Percentiles rank a stretch among this genome's conserved stretches.
Evolutionary conservation across 2,113 vertebrate genomes (phyloP).

Genomic region (Mustela lutreola): DNA sequence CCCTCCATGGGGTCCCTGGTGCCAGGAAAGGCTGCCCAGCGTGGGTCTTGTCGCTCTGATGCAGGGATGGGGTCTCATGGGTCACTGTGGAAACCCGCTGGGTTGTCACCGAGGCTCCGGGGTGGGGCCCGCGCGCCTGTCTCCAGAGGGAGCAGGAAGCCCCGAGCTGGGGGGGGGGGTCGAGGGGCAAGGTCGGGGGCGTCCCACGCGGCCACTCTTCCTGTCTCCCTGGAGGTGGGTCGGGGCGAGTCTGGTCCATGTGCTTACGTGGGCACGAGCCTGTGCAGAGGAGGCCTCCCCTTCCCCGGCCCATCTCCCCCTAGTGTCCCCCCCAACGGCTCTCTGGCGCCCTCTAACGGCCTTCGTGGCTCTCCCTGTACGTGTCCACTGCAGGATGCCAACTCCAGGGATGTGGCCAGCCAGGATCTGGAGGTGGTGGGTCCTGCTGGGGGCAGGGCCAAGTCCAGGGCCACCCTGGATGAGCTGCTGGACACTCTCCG

Average conservation of each 20-base stretch:
- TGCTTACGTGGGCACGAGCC: rapidly evolving
- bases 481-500: conserved; percentile 95
- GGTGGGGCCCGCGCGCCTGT: neutral
- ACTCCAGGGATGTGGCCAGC: conserved; percentile 80
- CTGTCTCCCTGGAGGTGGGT: neutral
- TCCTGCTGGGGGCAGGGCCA: conserved; percentile 81
- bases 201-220: neutral
- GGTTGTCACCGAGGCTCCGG: neutral
- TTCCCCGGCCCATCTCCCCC: too few relatives aligned
- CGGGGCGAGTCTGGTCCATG: rapidly evolving
- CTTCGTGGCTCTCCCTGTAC: rapidly evolving
- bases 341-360: neutral
- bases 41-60: neutral
- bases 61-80: rapidly evolving
- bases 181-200: too few relatives aligned
- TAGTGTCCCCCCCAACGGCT: too few relatives aligned
- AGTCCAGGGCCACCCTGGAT: conserved; percentile 91
- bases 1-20: neutral
- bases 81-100: rapidly evolving
- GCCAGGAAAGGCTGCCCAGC: neutral
- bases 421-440: conserved; percentile 85
- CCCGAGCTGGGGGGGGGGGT: neutral
- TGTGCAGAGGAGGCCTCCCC: neutral
- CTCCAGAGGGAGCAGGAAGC: neutral
- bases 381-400: conserved; percentile 83